phyloP scores from a whole-genome alignment of 2,113 vertebrate species.

The Athene noctua region DNA sequence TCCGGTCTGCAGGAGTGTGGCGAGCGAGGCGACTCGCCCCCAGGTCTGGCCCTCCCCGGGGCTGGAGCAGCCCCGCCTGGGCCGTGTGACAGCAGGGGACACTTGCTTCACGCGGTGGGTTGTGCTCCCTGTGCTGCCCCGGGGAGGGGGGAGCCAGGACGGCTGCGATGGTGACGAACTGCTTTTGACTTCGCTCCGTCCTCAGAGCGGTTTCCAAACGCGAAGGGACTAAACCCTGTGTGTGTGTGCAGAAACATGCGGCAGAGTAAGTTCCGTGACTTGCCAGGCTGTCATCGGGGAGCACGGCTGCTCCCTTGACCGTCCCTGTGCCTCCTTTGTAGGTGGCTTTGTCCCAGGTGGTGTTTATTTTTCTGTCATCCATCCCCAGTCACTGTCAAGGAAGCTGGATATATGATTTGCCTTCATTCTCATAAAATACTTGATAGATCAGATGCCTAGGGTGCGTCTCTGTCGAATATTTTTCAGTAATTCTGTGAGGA shows the following conservation, averaged over 20 bases:
- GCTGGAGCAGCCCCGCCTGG: background rate
- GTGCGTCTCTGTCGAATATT: rapidly evolving
- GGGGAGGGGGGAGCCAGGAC: background rate
- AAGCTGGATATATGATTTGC: background rate
- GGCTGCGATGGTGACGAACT: background rate
- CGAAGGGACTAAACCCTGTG: rapidly evolving
- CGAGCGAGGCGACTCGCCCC: background rate
- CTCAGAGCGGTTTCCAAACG: rapidly evolving
- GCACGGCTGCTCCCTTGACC: background rate
- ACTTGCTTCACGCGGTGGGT: rapidly evolving
- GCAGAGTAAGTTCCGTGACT: background rate
- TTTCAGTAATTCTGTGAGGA: background rate
- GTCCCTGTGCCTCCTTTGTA: rapidly evolving
- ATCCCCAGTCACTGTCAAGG: rapidly evolving
- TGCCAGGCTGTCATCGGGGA: background rate
- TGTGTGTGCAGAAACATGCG: rapidly evolving
- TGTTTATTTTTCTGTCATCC: rapidly evolving
- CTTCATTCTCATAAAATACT: background rate
- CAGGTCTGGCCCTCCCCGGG: too few relatives aligned
- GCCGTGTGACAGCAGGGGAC: too few relatives aligned
- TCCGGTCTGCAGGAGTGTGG: background rate
- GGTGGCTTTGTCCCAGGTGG: background rate
- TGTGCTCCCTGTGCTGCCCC: background rate
- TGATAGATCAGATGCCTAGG: rapidly evolving
- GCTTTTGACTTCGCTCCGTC: background rate